Base-by-base conservation (phyloP, 2,797 vertebrate species). In the Thaleichthys pacificus region DNA sequence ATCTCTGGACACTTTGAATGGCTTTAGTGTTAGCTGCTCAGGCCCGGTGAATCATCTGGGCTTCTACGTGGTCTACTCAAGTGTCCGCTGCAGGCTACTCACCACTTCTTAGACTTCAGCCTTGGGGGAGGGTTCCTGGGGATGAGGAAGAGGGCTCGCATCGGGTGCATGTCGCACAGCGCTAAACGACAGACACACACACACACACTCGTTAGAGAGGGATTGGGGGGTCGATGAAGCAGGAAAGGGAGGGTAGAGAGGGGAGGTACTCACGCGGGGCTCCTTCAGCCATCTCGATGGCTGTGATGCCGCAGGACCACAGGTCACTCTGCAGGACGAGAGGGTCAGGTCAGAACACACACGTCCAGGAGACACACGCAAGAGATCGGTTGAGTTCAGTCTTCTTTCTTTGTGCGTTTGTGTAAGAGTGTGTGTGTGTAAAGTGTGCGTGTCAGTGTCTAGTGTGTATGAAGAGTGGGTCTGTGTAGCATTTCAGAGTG, bases 211-310 rank as follows among this genome's bases (percentile, higher is more conserved):
- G 58, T 5, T 14, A 54, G 24, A 15, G 19, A 11, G 32, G 63
- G 1, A n/a, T 28, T 24, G 4, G 15, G 56, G 30, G 26, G 11
- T 5, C 1, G 4, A 28, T 58, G 51, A 19, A 2, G 14, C 22
- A 69, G 21, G 30, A 60, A 9, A 19, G 15, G 17, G 12, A 17
- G 12, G 14, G 12, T 14, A 15, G 32, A 5, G 28, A 42, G 60
- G 19, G 21, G 28, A 2, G 4, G 24, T 68, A 96, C 97, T 96
- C 92, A 99, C 97, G 97, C 22, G 97, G 97, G 35, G 97, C 97
- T 78, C 97, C 97, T 92, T 99, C 97, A 56, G 96, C 97, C 97
- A 99, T 99, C 84, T 99, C 97, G 42, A 99, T 98, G 71, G 97
- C 97, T 0, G 97, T 99, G 86, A 99, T 98, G 74, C 97, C 97